These are phyloP conservation scores for Microctenopoma steveboyesi DNA, from an alignment of 2,797 vertebrate genomes.

Conservation along the genomic window DNA sequence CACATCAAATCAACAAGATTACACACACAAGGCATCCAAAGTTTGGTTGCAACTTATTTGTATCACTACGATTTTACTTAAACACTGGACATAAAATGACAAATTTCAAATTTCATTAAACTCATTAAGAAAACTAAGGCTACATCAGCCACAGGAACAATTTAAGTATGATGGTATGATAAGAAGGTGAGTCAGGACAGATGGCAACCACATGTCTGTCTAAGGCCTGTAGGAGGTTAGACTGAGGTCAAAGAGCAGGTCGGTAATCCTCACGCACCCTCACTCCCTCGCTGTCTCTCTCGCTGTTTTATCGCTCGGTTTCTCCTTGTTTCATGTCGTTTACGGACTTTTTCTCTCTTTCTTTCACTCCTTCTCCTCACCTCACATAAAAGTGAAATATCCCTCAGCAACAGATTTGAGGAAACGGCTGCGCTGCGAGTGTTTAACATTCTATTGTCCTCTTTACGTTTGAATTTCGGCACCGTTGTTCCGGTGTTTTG, in stretches of 20 bases:
- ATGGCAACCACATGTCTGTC: conserved; percentile 72
- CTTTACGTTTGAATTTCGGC: conserved; percentile 46
- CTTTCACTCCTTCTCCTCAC: neutral
- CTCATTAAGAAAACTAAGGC: conserved; percentile 27
- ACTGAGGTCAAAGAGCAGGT: conserved; percentile 69
- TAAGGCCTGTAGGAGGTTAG: conserved; percentile 58
- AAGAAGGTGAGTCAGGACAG: conserved; percentile 46
- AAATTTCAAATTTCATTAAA: conserved; percentile 12
- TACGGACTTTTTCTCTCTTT: conserved; percentile 5
- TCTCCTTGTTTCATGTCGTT: conserved; percentile 33
- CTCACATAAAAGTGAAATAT: conserved; percentile 54
- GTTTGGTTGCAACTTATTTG: neutral
- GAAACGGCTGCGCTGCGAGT: conserved; percentile 48
- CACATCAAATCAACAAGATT: no score
- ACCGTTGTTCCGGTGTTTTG: conserved; percentile 44
- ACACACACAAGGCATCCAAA: no score
- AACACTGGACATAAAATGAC: conserved; percentile 1
- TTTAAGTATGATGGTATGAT: conserved; percentile 45
- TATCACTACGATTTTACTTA: neutral
- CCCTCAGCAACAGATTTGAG: conserved; percentile 63
- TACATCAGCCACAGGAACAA: conserved; percentile 46
- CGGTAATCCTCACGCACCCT: conserved; percentile 54
- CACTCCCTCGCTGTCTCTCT: neutral
- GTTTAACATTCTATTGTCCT: conserved; percentile 56
- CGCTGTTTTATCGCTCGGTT: conserved; percentile 1